A percentile compares a stretch with the other conserved stretches of the same genome.
These are phyloP conservation scores for Oscheius onirici DNA, from an alignment of 2,888 invertebrate genomes.

Conservation along the genomic window DNA sequence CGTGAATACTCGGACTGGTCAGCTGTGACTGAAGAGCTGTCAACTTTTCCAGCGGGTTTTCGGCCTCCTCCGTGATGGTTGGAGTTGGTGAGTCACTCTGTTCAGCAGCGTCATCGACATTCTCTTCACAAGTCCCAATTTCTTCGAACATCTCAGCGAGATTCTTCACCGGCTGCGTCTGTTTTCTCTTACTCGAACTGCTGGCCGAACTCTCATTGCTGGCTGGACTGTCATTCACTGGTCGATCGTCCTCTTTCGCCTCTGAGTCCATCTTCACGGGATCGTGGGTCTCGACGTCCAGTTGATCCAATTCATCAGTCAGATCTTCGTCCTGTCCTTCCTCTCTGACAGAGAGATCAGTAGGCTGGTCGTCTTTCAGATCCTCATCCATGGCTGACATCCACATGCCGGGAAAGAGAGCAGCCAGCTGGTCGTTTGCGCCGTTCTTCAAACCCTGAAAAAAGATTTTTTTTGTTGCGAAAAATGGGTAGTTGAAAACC, in stretches of 20 bases:
- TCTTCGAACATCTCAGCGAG: slow-evolving; percentile 24
- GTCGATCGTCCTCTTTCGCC: slow-evolving; percentile 10
- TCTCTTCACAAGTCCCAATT: slow-evolving; percentile 18
- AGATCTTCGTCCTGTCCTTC: slow-evolving; percentile 23
- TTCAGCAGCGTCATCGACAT: slow-evolving; percentile 22
- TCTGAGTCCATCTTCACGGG: slow-evolving; percentile 27
- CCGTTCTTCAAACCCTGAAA: slow-evolving; percentile 27
- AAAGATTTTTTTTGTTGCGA: neutral
- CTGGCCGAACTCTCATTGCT: slow-evolving; percentile 23
- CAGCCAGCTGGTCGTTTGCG: slow-evolving; percentile 11
- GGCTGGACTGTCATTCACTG: slow-evolving; percentile 27
- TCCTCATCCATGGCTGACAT: slow-evolving; percentile 17
- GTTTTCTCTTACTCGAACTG: slow-evolving; percentile 26
- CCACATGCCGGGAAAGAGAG: slow-evolving; percentile 31
- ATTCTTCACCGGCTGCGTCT: slow-evolving; percentile 27
- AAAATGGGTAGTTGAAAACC: too few relatives aligned
- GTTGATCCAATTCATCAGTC: slow-evolving; percentile 27
- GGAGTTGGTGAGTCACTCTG: neutral
- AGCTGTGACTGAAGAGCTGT: slow-evolving; percentile 50
- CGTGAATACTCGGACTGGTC: slow-evolving; percentile 35
- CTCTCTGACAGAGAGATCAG: slow-evolving; percentile 23
- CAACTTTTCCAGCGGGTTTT: slow-evolving; percentile 32
- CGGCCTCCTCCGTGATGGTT: neutral
- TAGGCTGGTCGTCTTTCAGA: slow-evolving; percentile 29
- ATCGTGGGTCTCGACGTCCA: slow-evolving; percentile 30